Conservation (phyloP, 2,113 vertebrate genomes). For the Crotalus helleri region DNA sequence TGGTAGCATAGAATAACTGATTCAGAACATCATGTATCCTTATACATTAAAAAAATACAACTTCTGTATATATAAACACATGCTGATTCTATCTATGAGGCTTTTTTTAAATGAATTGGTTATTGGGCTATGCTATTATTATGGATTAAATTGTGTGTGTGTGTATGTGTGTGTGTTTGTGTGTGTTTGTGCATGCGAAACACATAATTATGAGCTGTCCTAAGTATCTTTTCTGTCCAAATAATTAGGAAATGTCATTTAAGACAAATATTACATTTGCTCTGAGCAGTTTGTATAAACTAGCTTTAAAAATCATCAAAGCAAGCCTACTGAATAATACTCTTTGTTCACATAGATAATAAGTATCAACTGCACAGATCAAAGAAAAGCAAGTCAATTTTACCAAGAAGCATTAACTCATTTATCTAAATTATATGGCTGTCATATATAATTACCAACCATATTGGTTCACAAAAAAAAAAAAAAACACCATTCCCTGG, state of each 20-base stretch:
- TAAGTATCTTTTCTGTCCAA: not conserved
- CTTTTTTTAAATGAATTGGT: not conserved
- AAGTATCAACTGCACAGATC: not conserved
- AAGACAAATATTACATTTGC: not conserved
- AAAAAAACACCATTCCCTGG: not conserved
- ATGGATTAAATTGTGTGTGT: not conserved
- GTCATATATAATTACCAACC: not conserved
- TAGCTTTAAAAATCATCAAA: not conserved
- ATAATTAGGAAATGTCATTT: not conserved
- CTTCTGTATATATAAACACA: not conserved
- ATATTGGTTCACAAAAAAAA: not conserved
- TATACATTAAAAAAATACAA: not conserved
- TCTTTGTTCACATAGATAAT: constrained; percentile 1
- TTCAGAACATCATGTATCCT: not conserved
- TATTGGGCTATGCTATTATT: not conserved
- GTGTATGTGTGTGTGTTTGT: not conserved
- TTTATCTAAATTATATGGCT: not conserved
- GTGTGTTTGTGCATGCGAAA: not conserved
- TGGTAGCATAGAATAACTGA: not conserved
- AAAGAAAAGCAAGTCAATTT: not conserved
- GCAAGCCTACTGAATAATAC: not conserved
- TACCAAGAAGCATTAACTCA: not conserved
- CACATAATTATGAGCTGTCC: not conserved
- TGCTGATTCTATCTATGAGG: not conserved
- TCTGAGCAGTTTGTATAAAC: not conserved